A percentile compares a stretch with the other conserved stretches of the same genome.
Evolutionary conservation across 2,797 vertebrate species (phyloP).

Genomic region (Peromyscus eremicus): DNA sequence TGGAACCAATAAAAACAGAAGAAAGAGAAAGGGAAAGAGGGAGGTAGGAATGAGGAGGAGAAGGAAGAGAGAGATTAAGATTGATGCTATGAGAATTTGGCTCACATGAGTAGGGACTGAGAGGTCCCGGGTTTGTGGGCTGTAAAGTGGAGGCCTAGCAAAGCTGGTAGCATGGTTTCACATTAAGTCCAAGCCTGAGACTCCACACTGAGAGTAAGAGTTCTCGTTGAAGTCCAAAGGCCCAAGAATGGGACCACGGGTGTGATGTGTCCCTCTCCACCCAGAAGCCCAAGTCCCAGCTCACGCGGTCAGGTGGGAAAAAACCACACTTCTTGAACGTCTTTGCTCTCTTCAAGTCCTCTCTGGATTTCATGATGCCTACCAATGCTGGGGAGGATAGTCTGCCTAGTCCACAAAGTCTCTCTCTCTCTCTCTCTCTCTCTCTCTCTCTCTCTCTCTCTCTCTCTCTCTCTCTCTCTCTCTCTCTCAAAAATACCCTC

Average conservation of each 20-base stretch:
- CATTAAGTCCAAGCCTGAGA: neutral
- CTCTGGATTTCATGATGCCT: neutral
- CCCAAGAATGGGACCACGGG: neutral
- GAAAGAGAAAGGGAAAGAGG: neutral
- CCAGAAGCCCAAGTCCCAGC: neutral
- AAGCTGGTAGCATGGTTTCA: neutral
- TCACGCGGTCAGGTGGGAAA: neutral
- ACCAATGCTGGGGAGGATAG: neutral
- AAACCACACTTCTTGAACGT: neutral
- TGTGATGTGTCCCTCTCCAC: neutral
- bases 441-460: neutral
- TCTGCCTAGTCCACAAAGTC: neutral
- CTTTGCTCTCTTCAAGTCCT: neutral
- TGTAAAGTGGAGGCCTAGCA: neutral
- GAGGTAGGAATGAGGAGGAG: no score
- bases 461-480: neutral
- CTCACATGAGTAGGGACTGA: neutral
- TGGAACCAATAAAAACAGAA: neutral
- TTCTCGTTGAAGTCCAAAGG: neutral
- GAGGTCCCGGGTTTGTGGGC: neutral
- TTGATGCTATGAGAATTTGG: neutral
- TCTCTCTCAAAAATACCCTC: neutral
- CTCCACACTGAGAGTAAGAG: neutral
- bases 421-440: neutral
- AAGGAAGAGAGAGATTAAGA: neutral